Base-by-base conservation (phyloP, 1,140 invertebrate genomes). In the Drosophila quadrilineata region DNA sequence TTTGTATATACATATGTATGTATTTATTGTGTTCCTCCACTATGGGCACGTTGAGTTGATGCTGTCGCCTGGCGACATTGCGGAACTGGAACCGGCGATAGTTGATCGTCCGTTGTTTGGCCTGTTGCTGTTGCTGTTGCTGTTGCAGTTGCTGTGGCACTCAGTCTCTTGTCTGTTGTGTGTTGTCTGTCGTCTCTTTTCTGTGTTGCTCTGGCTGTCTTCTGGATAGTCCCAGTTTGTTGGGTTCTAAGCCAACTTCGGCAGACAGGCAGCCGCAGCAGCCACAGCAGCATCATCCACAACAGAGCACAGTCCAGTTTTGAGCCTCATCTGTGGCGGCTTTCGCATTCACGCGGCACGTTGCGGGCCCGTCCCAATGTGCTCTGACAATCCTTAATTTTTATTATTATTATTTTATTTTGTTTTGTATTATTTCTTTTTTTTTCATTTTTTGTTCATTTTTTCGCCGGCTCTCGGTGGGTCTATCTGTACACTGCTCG, bases 31-130 rank as follows among this genome's bases (percentile, higher is more conserved):
- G 33, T 22, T 24, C 33, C 33, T 71, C 36, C 29, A 53, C 38
- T 21, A 48, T 46, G 49, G 49, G 56, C 45, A 62, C 54, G 57
- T 68, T 71, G 57, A 71, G 64, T 63, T 71, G 56, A 71, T 84
- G 77, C 73, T 84, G 77, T 84, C 77, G 77, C 73, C 65, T 49
- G 79, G 79, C 77, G 77, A 77, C 79, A 84, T 85, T 84, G 79
- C 79, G 77, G 79, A 84, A 84, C 77, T 85, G 73, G 62, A 82
- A 75, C 75, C 76, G 58, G 80, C 71, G 68, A 82, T 79, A 75
- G 66, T 74, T 65, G 67, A 75, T 72, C 60, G 71, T 82, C 52
- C 58, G 58, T 53, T 56, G 65, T 22, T 36, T 8, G 10, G 22
- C 6, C 57, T 22, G 63, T 46, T 45, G 21, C 36, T 21, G 35